These are phyloP conservation scores for Synanthedon vespiformis DNA, from an alignment of 2,888 invertebrate genomes.

Conservation along the genomic window DNA sequence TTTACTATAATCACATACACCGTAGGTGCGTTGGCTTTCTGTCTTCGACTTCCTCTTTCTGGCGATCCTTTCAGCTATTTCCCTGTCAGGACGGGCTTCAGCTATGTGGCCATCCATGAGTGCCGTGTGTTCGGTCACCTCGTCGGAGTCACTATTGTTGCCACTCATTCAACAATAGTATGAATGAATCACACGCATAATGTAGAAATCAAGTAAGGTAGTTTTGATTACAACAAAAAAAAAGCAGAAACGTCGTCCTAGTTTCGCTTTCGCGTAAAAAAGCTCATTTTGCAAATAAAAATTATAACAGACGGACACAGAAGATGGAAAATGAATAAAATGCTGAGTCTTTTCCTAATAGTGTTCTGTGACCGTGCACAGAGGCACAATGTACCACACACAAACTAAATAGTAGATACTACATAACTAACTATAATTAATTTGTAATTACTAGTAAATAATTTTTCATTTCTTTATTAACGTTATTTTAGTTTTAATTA, in stretches of 20 bases:
- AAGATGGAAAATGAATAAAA: no score
- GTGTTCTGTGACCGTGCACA: no score
- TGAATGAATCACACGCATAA: constrained; percentile 22
- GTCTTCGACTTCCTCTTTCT: constrained; percentile 70
- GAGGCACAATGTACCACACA: no score
- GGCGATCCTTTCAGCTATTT: constrained; percentile 61
- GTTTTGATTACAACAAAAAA: no score
- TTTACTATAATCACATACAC: constrained; percentile 41
- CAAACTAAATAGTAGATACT: no score
- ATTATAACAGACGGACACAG: no score
- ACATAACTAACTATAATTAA: no score
- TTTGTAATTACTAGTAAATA: no score
- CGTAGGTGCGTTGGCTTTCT: constrained; percentile 63
- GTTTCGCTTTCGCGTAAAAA: neutral
- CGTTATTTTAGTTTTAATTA: no score
- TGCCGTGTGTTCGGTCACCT: constrained; percentile 80
- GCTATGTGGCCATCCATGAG: constrained; percentile 89
- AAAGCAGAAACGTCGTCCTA: neutral
- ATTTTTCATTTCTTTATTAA: no score
- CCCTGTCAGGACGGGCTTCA: constrained; percentile 71
- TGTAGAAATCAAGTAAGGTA: constrained; percentile 10
- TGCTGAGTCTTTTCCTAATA: no score
- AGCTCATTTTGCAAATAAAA: no score
- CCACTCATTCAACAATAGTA: constrained; percentile 50
- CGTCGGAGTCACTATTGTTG: constrained; percentile 65